Base-by-base conservation (phyloP, 2,797 vertebrate species). In the Oryzias dopingdopingensis region DNA sequence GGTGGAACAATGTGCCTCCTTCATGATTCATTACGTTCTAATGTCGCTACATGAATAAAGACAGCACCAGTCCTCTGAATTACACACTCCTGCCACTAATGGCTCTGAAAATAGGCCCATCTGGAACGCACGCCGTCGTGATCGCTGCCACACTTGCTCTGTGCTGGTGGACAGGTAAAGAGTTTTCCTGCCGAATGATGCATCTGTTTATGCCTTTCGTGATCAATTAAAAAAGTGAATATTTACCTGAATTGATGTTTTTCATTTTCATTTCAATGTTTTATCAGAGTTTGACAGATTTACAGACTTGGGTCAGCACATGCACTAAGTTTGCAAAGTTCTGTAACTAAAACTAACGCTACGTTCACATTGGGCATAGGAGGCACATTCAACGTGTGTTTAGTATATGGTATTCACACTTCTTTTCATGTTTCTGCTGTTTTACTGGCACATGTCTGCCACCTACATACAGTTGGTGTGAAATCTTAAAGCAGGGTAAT, bases 1-100 rank as follows among this genome's bases (percentile, higher is more conserved):
- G 49, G 53, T 77, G 85, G 88, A 89, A 89, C 84, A 89, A 88
- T 86, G 14, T 72, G 47, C 68, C 71, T 52, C 46, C 79, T 85
- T 88, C 86, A 83, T 86, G 88, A 89, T 81, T 88, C 88, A 89
- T 89, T 89, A 89, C 67, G 58, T 74, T 56, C 80, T 89, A 86
- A 88, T 88, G 82, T 72, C 51, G 74, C 60, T 1, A 53, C 45
- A 48, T 73, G 82, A 77, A 82, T 81, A 68, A 81, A 86, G 85
- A 67, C 72, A 61, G 65, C 46, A 22, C 51, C 3, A 63, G 65
- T 58, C 62, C 29, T 62, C 18, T 62, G 74, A 80, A 82, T 84
- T 76, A 82, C 81, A 76, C 81, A 53, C 70, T 47, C 26, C 59
- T 74, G 77, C 56, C 80, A 4, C 83, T 89, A 87, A 89, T 85